phyloP scores from a whole-genome alignment of 2,113 vertebrate species.

The Petrocephalus microphthalmus region DNA sequence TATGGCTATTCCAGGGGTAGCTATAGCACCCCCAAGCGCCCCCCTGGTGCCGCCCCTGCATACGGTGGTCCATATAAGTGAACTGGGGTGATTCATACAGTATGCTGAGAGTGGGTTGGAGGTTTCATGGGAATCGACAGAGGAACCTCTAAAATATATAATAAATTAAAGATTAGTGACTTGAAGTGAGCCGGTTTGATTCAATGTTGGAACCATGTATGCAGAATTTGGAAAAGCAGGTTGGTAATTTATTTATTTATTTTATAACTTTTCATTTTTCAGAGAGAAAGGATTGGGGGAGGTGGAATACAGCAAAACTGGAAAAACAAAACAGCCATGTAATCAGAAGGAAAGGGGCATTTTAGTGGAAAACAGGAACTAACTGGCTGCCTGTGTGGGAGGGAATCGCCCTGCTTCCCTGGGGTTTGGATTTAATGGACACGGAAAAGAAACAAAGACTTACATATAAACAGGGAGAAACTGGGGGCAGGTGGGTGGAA shows the following conservation, averaged over 20 bases:
- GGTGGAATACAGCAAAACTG: neutral
- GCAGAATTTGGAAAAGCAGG: too few relatives aligned
- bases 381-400: neutral
- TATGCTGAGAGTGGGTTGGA: neutral
- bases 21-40: too few relatives aligned
- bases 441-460: neutral
- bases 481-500: neutral
- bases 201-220: neutral
- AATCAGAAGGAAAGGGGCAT: neutral
- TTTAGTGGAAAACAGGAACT: neutral
- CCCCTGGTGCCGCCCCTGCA: too few relatives aligned
- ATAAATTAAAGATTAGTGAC: neutral
- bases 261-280: too few relatives aligned
- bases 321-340: neutral
- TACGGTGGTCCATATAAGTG: neutral
- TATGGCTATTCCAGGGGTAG: too few relatives aligned
- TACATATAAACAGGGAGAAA: neutral
- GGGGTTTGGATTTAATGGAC: neutral
- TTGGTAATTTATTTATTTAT: too few relatives aligned
- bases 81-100: neutral
- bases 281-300: too few relatives aligned
- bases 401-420: neutral
- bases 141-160: neutral
- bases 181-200: neutral
- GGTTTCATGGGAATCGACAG: neutral